Evolutionary conservation across 2,888 invertebrate species (phyloP).

Genomic region (Synanthedon myopaeformis): DNA sequence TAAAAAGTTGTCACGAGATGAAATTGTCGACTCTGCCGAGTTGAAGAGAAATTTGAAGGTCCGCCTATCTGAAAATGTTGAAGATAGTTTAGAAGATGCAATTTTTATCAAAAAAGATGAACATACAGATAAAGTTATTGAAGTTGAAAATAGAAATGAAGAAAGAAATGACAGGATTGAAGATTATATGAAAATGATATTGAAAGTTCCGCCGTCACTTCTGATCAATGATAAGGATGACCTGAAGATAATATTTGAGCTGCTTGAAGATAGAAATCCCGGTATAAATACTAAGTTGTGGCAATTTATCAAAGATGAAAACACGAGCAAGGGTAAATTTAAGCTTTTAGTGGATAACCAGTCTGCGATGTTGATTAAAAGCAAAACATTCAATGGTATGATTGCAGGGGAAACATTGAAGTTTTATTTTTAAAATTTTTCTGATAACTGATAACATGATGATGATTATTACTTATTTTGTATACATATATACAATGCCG

Average conservation of each 20-base stretch:
- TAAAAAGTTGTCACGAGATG: conserved; percentile 7
- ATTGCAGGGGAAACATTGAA: conserved; percentile 44
- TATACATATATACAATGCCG: too few relatives aligned
- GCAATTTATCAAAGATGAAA: conserved; percentile 30
- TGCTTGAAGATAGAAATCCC: conserved; percentile 52
- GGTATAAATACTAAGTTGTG: conserved; percentile 50
- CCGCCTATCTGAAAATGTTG: background rate
- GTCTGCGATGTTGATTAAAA: conserved; percentile 34
- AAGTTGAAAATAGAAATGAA: background rate
- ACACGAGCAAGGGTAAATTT: conserved; percentile 40
- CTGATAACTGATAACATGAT: background rate
- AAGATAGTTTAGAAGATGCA: background rate
- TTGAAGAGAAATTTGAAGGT: background rate
- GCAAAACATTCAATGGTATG: conserved; percentile 33
- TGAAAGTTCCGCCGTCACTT: conserved; percentile 40
- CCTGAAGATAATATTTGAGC: conserved; percentile 43
- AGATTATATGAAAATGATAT: conserved; percentile 29
- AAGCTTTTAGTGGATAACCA: conserved; percentile 37
- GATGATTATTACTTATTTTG: too few relatives aligned
- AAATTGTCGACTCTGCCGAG: conserved; percentile 2
- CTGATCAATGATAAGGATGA: conserved; percentile 46
- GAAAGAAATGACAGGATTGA: background rate
- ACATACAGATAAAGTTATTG: background rate
- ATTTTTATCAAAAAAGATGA: background rate
- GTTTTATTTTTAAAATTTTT: conserved; percentile 22